A percentile compares a stretch with the other conserved stretches of the same genome.
These are phyloP conservation scores for Rhopalosiphum maidis DNA, from an alignment of 1,140 invertebrate genomes.

Conservation along the genomic window DNA sequence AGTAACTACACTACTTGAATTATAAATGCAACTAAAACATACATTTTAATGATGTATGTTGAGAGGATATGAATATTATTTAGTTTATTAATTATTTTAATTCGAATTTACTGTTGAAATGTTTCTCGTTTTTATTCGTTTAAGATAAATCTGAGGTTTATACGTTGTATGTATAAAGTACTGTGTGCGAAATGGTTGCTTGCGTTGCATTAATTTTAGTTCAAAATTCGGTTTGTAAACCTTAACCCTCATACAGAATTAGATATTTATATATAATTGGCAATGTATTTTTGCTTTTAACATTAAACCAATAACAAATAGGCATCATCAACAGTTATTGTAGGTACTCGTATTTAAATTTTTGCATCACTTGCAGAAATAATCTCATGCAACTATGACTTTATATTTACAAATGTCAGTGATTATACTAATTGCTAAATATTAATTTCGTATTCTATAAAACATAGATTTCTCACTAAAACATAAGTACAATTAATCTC, in stretches of 20 bases:
- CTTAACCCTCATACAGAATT: neutral
- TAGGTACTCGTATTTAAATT: neutral
- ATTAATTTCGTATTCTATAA: neutral
- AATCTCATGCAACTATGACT: neutral
- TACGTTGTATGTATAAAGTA: neutral
- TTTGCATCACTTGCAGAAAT: neutral
- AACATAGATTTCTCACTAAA: neutral
- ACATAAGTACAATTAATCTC: neutral
- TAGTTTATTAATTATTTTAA: constrained; percentile 15
- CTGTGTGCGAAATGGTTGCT: neutral
- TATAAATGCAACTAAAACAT: neutral
- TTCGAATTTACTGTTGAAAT: neutral
- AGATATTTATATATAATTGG: neutral
- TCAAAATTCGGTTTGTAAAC: neutral
- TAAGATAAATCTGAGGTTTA: neutral
- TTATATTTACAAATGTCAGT: neutral
- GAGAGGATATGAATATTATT: neutral
- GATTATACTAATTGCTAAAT: neutral
- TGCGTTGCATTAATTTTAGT: neutral
- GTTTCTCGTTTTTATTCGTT: neutral
- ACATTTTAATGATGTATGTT: neutral
- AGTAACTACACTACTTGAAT: neutral
- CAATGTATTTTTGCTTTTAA: neutral
- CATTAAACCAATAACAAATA: neutral
- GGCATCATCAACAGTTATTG: neutral